phyloP scores from a whole-genome alignment of 2,888 invertebrate species.

The Apodemia hepburni region DNA sequence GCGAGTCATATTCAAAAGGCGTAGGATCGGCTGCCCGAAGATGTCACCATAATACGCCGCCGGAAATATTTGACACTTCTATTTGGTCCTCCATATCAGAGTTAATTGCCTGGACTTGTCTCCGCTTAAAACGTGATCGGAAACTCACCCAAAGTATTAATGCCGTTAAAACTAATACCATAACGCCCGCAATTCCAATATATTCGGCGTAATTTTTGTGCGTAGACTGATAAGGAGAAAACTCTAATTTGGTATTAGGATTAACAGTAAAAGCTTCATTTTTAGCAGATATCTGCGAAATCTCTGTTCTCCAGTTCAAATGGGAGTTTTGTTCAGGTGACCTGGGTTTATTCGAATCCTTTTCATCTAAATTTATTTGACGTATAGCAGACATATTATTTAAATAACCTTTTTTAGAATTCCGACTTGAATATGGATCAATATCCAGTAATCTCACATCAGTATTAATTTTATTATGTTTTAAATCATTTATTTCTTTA shows the following conservation, averaged over 20 bases:
- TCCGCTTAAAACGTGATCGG: slow-evolving; percentile 59
- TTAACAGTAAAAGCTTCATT: slow-evolving; percentile 43
- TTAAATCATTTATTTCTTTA: background rate
- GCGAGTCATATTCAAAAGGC: slow-evolving; percentile 80
- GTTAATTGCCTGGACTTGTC: slow-evolving; percentile 48
- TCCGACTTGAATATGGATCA: background rate
- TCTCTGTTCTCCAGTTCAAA: slow-evolving; percentile 37
- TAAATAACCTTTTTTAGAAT: background rate
- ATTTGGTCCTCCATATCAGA: slow-evolving; percentile 67
- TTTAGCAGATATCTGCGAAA: slow-evolving; percentile 37
- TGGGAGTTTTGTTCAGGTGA: slow-evolving; percentile 35
- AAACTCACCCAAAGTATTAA: slow-evolving; percentile 76
- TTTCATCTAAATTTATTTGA: background rate
- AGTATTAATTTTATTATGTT: background rate
- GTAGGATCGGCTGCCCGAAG: slow-evolving; percentile 78
- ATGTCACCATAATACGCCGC: slow-evolving; percentile 87
- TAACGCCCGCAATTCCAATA: slow-evolving; percentile 79
- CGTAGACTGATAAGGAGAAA: slow-evolving; percentile 57
- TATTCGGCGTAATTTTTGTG: slow-evolving; percentile 58
- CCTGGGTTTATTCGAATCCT: background rate
- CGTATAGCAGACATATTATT: background rate
- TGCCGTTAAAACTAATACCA: slow-evolving; percentile 75
- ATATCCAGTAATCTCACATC: background rate
- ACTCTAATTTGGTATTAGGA: slow-evolving; percentile 58
- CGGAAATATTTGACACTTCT: slow-evolving; percentile 82